Conservation (phyloP, 1,140 invertebrate genomes). For the Heliconius nattereri region DNA sequence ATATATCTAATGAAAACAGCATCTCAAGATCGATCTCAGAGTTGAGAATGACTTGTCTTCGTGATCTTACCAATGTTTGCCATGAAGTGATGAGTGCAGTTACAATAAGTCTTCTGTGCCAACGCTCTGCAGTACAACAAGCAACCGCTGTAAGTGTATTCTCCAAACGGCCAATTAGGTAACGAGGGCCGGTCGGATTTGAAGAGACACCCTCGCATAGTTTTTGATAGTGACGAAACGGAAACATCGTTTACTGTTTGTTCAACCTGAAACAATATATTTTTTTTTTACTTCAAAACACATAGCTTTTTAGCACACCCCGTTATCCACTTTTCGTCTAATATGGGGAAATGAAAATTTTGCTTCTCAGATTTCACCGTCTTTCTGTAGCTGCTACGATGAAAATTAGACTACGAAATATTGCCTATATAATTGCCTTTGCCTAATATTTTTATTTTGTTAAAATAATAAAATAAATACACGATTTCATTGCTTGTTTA, state of each 20-base stretch:
- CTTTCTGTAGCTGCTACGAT: too few relatives aligned
- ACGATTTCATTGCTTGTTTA: too few relatives aligned
- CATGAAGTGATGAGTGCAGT: constrained; percentile 82
- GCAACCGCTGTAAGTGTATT: constrained; percentile 81
- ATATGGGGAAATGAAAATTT: too few relatives aligned
- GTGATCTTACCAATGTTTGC: constrained; percentile 67
- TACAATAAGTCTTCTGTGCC: constrained; percentile 77
- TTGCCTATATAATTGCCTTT: too few relatives aligned
- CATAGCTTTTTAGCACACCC: too few relatives aligned
- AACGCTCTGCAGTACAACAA: constrained; percentile 79
- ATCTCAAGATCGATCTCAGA: too few relatives aligned
- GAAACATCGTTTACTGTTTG: constrained; percentile 61
- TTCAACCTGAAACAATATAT: constrained; percentile 50
- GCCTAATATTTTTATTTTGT: not conserved
- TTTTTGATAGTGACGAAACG: constrained; percentile 44
- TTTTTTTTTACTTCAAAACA: too few relatives aligned
- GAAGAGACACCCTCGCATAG: constrained; percentile 58
- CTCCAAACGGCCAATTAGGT: constrained; percentile 64
- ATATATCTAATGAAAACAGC: too few relatives aligned
- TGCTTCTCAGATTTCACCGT: too few relatives aligned
- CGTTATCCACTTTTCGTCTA: too few relatives aligned
- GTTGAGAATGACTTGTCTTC: too few relatives aligned
- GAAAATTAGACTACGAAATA: not conserved
- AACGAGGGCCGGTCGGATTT: constrained; percentile 49
- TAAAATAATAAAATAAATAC: not conserved